These are phyloP conservation scores for Coregonus clupeaformis DNA, from an alignment of 2,113 vertebrate genomes.

Conservation along the genomic window DNA sequence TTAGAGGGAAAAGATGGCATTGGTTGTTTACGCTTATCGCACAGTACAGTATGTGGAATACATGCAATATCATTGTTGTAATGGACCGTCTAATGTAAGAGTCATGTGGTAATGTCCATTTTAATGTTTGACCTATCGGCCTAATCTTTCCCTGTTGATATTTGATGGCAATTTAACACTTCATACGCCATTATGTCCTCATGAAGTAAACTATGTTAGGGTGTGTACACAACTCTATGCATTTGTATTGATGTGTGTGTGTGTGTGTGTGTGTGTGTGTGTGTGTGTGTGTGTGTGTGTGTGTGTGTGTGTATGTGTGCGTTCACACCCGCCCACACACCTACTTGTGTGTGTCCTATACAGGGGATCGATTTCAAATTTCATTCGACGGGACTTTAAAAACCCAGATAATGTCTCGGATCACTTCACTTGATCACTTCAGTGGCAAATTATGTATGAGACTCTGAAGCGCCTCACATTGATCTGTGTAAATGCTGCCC, in stretches of 20 bases:
- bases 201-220: neutral
- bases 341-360: neutral
- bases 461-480: constrained; percentile 34
- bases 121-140: neutral
- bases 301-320: neutral
- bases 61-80: too few species aligned
- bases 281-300: constrained; percentile 6
- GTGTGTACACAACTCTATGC: neutral
- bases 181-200: neutral
- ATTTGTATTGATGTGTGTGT: neutral
- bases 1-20: neutral
- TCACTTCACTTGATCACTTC: constrained; percentile 51
- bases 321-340: neutral
- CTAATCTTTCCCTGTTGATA: neutral
- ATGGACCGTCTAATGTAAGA: too few species aligned
- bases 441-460: constrained; percentile 48
- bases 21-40: neutral
- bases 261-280: neutral
- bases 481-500: constrained; percentile 38
- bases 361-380: constrained; percentile 43
- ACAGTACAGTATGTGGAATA: neutral
- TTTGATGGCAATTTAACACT: neutral
- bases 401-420: constrained; percentile 39
- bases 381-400: constrained; percentile 3
- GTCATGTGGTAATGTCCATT: neutral